phyloP scores from a whole-genome alignment of 2,888 invertebrate genomes.

The Blastobasis lacticolella region DNA sequence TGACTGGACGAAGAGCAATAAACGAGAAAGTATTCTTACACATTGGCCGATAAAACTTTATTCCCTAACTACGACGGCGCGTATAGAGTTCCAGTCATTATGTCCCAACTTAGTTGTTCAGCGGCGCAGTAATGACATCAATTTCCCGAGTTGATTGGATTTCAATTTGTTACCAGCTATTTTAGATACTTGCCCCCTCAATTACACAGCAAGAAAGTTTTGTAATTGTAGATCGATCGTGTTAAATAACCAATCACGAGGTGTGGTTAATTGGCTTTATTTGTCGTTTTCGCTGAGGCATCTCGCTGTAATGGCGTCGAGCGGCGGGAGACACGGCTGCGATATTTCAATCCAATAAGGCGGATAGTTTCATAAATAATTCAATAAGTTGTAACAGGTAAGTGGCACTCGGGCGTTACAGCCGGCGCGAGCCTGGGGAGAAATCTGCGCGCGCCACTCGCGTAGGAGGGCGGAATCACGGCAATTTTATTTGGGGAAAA shows the following conservation, averaged over 20 bases:
- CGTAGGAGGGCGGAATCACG: slow-evolving; percentile 38
- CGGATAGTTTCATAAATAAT: slow-evolving; percentile 69
- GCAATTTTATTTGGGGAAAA: slow-evolving; percentile 53
- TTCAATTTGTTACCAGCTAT: slow-evolving; percentile 21
- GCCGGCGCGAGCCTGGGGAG: slow-evolving; percentile 42
- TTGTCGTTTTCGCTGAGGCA: slow-evolving; percentile 17
- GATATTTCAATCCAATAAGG: slow-evolving; percentile 67
- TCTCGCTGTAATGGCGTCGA: slow-evolving; percentile 33
- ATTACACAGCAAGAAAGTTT: slow-evolving; percentile 18
- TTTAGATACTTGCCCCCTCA: slow-evolving; percentile 11
- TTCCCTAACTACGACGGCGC: slow-evolving; percentile 18
- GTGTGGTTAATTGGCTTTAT: slow-evolving; percentile 7
- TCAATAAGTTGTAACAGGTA: slow-evolving; percentile 68
- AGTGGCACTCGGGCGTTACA: slow-evolving; percentile 64
- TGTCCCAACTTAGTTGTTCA: slow-evolving; percentile 20
- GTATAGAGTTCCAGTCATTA: slow-evolving; percentile 25
- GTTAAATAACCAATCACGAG: slow-evolving; percentile 2
- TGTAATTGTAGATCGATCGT: slow-evolving; percentile 3
- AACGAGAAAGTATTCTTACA: slow-evolving; percentile 68
- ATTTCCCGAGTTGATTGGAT: slow-evolving; percentile 26
- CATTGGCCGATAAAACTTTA: slow-evolving; percentile 62
- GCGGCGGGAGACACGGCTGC: slow-evolving; percentile 31
- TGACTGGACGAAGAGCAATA: slow-evolving; percentile 66
- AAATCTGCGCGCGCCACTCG: slow-evolving; percentile 38
- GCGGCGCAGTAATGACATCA: slow-evolving; percentile 21